Evolutionary conservation across 2,113 vertebrate species (phyloP), one percentile per base, ranked within the genome.

Genomic region (Elephas maximus): DNA sequence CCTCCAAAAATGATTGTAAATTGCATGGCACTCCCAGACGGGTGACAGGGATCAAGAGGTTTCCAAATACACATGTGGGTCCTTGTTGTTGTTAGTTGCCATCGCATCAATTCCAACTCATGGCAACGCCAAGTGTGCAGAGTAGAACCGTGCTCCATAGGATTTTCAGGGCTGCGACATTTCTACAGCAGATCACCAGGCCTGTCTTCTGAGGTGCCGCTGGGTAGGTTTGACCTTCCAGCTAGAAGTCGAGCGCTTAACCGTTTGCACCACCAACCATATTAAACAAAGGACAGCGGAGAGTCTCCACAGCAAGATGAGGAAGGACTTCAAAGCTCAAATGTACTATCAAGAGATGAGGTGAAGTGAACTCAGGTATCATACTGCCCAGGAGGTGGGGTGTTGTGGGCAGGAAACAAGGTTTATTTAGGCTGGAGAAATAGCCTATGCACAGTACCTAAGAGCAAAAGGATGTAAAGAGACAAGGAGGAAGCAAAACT

Each of bases 11-110:
- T 0, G 8, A 20, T 0, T 11, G 7, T 15, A 51, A 60, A 67
- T 23, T 2, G 8, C 5, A 6, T 0, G 9, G 73, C 12, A 0
- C 8, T 1, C 5, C 53, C 73, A 53, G 6, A 33, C 4, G 0
- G 0, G 11, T 2, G 21, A 20, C 44, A 8, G 78, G 23, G 45
- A 7, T 15, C 17, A 12, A 14, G 21, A 60, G 37, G 62, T 37
- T 62, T 77, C n/a, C 37, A 73, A 60, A 17, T 10, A 51, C 41
- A 8, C 6, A 0, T 0, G 0, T 5, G 37, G 26, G 33, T 17
- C 77, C 53, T 93, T 81, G 26, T 9, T 63, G 21, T 6, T 65
- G 18, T 62, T 62, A 23, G 60, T 62, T 62, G 7, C 60, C 28
- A 21, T 23, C 4, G 37, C 41, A 20, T 74, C 6, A 41, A 23